phyloP scores from a whole-genome alignment of 2,888 invertebrate genomes.

The Pristionchus arcanus region DNA sequence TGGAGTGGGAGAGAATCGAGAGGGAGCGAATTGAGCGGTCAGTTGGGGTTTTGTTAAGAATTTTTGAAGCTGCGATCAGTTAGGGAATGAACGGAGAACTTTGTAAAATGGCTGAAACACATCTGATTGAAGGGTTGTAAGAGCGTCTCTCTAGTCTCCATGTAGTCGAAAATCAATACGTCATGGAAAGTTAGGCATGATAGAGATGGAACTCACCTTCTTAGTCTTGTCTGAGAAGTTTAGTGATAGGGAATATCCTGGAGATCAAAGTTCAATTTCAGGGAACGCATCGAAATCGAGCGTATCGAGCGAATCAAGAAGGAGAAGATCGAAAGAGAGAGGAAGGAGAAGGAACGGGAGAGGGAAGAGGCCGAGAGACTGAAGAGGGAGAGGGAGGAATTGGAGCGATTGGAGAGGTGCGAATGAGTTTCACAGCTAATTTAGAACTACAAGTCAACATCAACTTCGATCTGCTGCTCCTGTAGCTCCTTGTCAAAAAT shows the following conservation, averaged over 20 bases:
- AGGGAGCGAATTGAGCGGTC: slow-evolving; percentile 64
- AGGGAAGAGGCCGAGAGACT: slow-evolving; percentile 67
- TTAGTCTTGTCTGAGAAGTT: too few relatives aligned
- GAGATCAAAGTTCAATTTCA: slow-evolving; percentile 62
- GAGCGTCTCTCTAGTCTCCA: too few relatives aligned
- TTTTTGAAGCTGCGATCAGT: too few relatives aligned
- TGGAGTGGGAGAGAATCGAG: slow-evolving; percentile 61
- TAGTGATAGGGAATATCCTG: too few relatives aligned
- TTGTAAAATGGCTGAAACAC: slow-evolving; percentile 51
- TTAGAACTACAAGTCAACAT: not conserved
- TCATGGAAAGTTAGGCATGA: too few relatives aligned
- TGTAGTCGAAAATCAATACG: too few relatives aligned
- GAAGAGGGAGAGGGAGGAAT: slow-evolving; percentile 59
- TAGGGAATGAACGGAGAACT: too few relatives aligned
- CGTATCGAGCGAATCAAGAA: slow-evolving; percentile 77
- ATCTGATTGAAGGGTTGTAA: too few relatives aligned
- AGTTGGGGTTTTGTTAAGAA: too few relatives aligned
- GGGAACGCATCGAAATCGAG: slow-evolving; percentile 70
- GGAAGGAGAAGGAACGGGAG: slow-evolving; percentile 67
- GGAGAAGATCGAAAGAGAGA: slow-evolving; percentile 73
- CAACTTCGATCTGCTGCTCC: too few relatives aligned
- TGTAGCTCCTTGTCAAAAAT: too few relatives aligned
- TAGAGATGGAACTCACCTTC: too few relatives aligned
- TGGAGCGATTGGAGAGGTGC: slow-evolving; percentile 58
- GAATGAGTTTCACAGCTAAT: not conserved